These are phyloP conservation scores for Hyla sarda DNA, from an alignment of 2,113 vertebrate species.

Conservation along the genomic window DNA sequence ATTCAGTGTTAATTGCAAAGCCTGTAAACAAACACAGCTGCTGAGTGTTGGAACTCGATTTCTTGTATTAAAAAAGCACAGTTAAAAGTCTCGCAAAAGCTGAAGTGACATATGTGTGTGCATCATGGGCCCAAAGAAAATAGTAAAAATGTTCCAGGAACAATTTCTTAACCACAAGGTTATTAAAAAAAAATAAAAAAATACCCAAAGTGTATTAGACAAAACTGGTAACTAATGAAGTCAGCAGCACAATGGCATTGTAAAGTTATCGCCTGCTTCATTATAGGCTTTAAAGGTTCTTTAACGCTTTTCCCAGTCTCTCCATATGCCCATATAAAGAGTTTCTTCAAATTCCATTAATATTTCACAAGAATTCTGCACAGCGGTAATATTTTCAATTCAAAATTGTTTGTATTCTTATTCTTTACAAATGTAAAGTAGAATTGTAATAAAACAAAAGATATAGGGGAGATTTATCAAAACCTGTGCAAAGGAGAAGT, in stretches of 20 bases:
- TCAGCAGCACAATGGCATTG: slow-evolving; percentile 32
- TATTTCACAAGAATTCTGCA: neutral
- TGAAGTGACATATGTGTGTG: slow-evolving; percentile 52
- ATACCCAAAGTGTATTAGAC: slow-evolving; percentile 12
- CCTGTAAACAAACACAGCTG: slow-evolving; percentile 85
- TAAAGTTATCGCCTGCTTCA: slow-evolving; percentile 41
- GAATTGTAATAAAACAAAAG: no score
- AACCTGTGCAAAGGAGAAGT: no score
- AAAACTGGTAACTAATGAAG: slow-evolving; percentile 42
- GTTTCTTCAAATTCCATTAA: neutral
- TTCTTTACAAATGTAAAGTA: no score
- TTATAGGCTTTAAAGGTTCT: neutral
- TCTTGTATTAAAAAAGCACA: slow-evolving; percentile 57
- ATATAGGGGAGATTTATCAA: no score
- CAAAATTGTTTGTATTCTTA: neutral
- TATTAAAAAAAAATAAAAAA: slow-evolving; percentile 16
- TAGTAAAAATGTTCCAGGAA: slow-evolving; percentile 45
- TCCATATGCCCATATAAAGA: neutral
- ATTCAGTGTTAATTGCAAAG: slow-evolving; percentile 73
- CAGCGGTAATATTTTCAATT: neutral
- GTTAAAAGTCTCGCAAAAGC: slow-evolving; percentile 52
- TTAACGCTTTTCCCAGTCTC: neutral
- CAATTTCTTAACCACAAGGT: slow-evolving; percentile 35
- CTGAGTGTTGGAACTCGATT: slow-evolving; percentile 69
- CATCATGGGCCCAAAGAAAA: slow-evolving; percentile 49